These are phyloP conservation scores for Datnioides undecimradiatus DNA, from an alignment of 2,113 vertebrate species.

Conservation along the genomic window DNA sequence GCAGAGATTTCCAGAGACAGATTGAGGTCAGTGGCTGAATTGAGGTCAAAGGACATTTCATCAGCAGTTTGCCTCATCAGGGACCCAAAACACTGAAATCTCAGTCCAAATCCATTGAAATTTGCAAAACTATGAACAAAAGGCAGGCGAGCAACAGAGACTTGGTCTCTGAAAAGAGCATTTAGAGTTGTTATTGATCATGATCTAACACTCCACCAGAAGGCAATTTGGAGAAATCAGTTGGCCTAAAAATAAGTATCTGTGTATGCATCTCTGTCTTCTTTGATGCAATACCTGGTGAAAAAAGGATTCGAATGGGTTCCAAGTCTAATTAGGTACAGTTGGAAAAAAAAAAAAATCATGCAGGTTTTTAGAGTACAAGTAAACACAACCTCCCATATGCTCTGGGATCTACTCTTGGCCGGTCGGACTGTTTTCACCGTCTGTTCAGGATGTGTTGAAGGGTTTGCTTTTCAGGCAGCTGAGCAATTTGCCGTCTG, in stretches of 20 bases:
- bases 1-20: slow-evolving; percentile 65
- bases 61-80: slow-evolving; percentile 51
- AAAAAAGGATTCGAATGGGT: not conserved
- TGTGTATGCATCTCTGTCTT: not conserved
- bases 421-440: slow-evolving; percentile 17
- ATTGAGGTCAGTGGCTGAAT: slow-evolving; percentile 74
- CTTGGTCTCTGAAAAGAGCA: not conserved
- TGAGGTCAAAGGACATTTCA: slow-evolving; percentile 70
- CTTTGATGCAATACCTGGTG: not conserved
- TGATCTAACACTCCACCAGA: not conserved
- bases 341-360: slow-evolving; percentile 44
- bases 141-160: not conserved
- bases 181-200: slow-evolving; percentile 2
- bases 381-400: slow-evolving; percentile 44
- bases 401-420: slow-evolving; percentile 60
- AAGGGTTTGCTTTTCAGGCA: not conserved
- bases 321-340: slow-evolving; percentile 48
- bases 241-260: slow-evolving; percentile 11
- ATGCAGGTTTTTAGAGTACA: slow-evolving; percentile 36
- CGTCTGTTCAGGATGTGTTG: slow-evolving; percentile 50
- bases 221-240: slow-evolving; percentile 16
- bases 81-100: slow-evolving; percentile 27
- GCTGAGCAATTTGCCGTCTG: slow-evolving; percentile 36
- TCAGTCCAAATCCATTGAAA: slow-evolving; percentile 15
- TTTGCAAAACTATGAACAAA: not conserved